Evolutionary conservation across 2,888 invertebrate genomes (phyloP), one percentile per base, ranked within the genome.

Genomic region (Eupithecia inturbata): DNA sequence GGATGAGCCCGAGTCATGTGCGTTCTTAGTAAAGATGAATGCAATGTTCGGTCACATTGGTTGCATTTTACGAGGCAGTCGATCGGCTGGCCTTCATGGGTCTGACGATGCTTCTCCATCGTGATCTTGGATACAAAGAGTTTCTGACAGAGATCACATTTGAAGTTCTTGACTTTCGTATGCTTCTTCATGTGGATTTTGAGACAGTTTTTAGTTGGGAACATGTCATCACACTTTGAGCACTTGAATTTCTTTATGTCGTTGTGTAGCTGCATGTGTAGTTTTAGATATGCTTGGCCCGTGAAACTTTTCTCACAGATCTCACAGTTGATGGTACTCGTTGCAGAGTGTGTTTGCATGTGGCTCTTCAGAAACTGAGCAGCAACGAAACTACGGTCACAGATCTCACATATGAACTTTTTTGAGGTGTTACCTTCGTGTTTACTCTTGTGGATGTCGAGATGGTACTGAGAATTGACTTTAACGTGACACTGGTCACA

Each of bases 171-270:
- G 0, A 94, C 93, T 82, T 94, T 94, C 0, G 94, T 91, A 76
- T 94, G 94, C 75, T 94, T 94, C 72, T 94, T 94, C 94, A 94
- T 94, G 80, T 94, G 94, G 4, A 90, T 87, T 85, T 94, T 94
- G 36, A 94, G 82, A 78, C 94, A 94, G 78, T 93, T 94, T 80
- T 94, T 94, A 0, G 94, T 94, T 0, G 93, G 94, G 53, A 94
- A 89, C 92, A 93, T 93, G 72, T 94, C 93, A 53, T 94, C 94
- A 26, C 94, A 94, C 76, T 94, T 94, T 0, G 91, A 89, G 84
- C 94, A 94, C 78, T 94, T 94, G 66, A 94, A 94, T 79, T 94
- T 94, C 78, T 93, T 94, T 16, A 94, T 91, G 75, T 94, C 94
- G 2, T 93, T 94, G 72, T 94, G 94, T 45, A 94, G 84, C 78